phyloP scores from a whole-genome alignment of 2,797 vertebrate species.

The Varecia variegata region DNA sequence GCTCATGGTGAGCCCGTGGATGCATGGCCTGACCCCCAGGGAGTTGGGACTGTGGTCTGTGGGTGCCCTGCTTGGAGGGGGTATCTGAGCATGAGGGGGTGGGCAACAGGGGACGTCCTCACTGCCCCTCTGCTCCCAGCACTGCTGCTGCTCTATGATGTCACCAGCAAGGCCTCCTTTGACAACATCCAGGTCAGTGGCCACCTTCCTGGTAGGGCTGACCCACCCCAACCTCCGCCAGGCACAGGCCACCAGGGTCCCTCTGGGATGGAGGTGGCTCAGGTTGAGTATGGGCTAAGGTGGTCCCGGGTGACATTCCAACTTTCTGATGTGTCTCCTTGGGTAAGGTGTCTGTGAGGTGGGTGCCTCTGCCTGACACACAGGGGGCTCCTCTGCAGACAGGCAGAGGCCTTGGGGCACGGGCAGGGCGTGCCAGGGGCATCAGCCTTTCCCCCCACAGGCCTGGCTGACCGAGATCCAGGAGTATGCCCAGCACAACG shows the following conservation, averaged over 20 bases:
- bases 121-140: constrained; percentile 72
- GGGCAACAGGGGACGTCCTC: background rate
- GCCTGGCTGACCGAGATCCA: constrained; percentile 97
- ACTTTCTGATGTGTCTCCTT: background rate
- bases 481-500: constrained; percentile 93
- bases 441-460: constrained; percentile 78
- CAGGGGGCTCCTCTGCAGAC: background rate
- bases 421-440: background rate
- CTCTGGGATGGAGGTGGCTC: background rate
- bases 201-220: background rate
- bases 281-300: background rate
- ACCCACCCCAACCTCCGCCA: background rate
- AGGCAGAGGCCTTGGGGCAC: background rate
- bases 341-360: background rate
- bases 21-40: background rate
- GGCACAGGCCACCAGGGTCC: background rate
- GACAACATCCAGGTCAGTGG: constrained; percentile 92
- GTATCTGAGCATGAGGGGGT: background rate
- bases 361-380: background rate
- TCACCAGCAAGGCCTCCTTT: constrained; percentile 95
- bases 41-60: background rate
- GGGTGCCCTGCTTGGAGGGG: background rate
- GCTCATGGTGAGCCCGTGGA: constrained; percentile 88
- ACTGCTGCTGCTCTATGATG: constrained; percentile 93
- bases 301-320: background rate